Evolutionary conservation across 2,113 vertebrate species (phyloP), one percentile per base, ranked within the genome.

Genomic region (Rhombomys opimus): DNA sequence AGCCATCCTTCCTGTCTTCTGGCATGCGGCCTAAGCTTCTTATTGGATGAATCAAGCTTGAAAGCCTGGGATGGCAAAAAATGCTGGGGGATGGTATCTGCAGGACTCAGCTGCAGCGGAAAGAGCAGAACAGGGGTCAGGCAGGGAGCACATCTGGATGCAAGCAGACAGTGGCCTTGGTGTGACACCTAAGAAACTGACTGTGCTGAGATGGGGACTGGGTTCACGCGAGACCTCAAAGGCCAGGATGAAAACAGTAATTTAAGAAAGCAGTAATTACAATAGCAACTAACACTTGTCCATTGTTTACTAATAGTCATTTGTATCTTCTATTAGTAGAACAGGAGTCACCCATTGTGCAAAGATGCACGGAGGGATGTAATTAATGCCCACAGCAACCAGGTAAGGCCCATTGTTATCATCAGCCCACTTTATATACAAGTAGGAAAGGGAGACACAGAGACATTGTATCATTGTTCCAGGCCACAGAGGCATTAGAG

Each of bases 271-370:
- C 5, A 85, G 52, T 38, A 1, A 17, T 38, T 46, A 27, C 38
- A 25, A n/a, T 87, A 77, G 35, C 27, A 77, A 27, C 59, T 93
- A 76, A 54, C 86, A 70, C 90, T 96, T 86, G 41, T 61, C 81
- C 9, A 35, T 92, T 86, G 73, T 13, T 92, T 91, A 46, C 65
- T 81, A 65, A 30, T 41, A 12, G 54, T 41, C 54, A 59, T 73
- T 30, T n/a, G n/a, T 54, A 8, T 87, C 46, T 70, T 70, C 13
- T 75, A 27, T 57, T 38, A 38, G 35, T 25, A 72, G 22, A 41
- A 5, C 4, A 73, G 17, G 10, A 41, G 35, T 75, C 57, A 82
- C 14, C 70, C 96, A 89, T 30, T 86, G 11, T 68, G 92, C 57
- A 86, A 84, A 95, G 38, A 61, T 94, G 59, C 2, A 46, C 25